Base-by-base conservation (phyloP, 2,113 vertebrate genomes). In the Lota lota region DNA sequence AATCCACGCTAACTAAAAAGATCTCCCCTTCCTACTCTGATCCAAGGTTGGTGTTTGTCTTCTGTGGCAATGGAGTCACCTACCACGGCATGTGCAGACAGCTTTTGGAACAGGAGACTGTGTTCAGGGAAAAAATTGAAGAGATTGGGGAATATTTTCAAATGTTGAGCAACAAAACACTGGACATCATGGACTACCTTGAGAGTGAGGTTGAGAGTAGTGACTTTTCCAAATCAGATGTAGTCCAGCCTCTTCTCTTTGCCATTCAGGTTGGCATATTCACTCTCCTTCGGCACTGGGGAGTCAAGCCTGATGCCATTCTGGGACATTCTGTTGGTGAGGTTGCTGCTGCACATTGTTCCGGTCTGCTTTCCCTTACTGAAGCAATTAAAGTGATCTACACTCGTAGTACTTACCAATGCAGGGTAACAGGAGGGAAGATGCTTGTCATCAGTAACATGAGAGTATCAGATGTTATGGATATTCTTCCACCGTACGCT, bases 381-480 rank as follows among this genome's bases (percentile, higher is more conserved):
- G 92, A 96, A 69, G 93, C 94, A 0, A 90, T 95, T 18, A 94
- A 93, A 82, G 87, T 96, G 4, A 90, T 95, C 71, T 86, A 92
- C 78, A 87, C 89, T 72, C 91, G 94, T 56, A 95, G 95, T 79
- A 76, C 36, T 65, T 88, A 95, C 14, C 94, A 96, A 76, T 73
- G 75, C n/a, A 93, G 81, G 61, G 93, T 93, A 16, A 84, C 86
- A 3, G 82, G 90, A 0, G 94, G 95, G 2, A 95, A 87, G 63
- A 96, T 96, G 95, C 71, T 96, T 36, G 93, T 94, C 22, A 86
- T 95, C 60, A 88, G 92, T 63, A 96, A 96, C 74, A 77, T 94
- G 72, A 83, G 88, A 0, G 83, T 94, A 33, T 77, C 90, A 61
- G 89, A 93, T 62, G 70, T 95, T 20, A 75, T 87, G 19, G 80